phyloP scores from a whole-genome alignment of 2,797 vertebrate genomes.

The Anguilla anguilla region DNA sequence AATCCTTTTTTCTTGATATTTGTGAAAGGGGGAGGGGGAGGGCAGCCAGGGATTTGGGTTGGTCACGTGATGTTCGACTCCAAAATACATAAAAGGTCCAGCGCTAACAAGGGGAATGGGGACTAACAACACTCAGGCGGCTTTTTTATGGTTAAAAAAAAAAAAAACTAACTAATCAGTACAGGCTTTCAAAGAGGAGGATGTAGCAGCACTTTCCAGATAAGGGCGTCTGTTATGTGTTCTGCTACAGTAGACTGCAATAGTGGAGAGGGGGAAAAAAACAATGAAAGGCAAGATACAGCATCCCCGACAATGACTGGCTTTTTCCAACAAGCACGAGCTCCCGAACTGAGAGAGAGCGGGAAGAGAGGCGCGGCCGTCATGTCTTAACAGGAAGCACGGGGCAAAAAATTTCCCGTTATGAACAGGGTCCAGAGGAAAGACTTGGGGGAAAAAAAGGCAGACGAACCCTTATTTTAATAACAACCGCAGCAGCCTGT shows the following conservation, averaged over 20 bases:
- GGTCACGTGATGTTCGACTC: background rate
- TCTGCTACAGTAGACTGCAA: constrained; percentile 21
- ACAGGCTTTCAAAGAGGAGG: constrained; percentile 45
- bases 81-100: background rate
- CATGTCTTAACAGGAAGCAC: background rate
- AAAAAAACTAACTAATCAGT: constrained; percentile 24
- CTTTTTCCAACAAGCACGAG: constrained; percentile 49
- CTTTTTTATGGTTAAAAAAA: background rate
- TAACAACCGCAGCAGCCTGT: background rate
- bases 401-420: constrained; percentile 8
- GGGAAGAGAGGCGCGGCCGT: constrained; percentile 28
- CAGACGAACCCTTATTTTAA: constrained; percentile 27
- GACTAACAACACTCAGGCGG: background rate
- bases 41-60: background rate
- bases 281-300: constrained; percentile 46
- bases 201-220: constrained; percentile 50
- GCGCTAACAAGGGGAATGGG: background rate
- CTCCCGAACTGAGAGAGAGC: constrained; percentile 32
- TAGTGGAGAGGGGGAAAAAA: constrained; percentile 29
- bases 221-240: constrained; percentile 50
- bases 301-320: constrained; percentile 39
- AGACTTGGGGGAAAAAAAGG: constrained; percentile 38
- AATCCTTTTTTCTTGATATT: background rate
- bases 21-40: background rate
- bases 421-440: constrained; percentile 39